phyloP scores from a whole-genome alignment of 1,140 invertebrate genomes.

The Caenorhabditis briggsae region DNA sequence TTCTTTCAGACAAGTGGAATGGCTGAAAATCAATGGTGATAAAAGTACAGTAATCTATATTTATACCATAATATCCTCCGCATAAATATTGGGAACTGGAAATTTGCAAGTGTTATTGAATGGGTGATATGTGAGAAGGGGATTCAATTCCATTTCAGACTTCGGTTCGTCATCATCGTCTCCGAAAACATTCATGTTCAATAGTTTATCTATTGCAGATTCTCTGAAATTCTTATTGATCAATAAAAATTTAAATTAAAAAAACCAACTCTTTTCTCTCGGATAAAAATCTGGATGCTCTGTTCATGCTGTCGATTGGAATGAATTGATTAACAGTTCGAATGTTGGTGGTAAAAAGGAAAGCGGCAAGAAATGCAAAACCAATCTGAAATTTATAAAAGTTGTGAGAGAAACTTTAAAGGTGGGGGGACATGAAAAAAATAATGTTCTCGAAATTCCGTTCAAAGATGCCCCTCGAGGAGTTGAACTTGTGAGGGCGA shows the following conservation, averaged over 20 bases:
- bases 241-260: too few species aligned
- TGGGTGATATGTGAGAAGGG: conserved; percentile 41
- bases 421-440: too few species aligned
- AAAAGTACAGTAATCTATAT: background rate
- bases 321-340: background rate
- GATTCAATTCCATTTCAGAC: conserved; percentile 30
- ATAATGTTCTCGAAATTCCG: too few species aligned
- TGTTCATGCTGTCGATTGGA: background rate
- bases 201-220: conserved; percentile 15
- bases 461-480: too few species aligned
- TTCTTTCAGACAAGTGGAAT: conserved; percentile 54
- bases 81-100: conserved; percentile 47
- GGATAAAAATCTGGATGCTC: background rate
- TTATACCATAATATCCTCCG: conserved; percentile 26
- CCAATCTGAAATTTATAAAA: conserved; percentile 6
- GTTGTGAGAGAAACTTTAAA: background rate
- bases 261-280: too few species aligned
- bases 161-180: conserved; percentile 14
- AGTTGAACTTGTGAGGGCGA: too few species aligned
- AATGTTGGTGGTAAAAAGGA: conserved; percentile 33
- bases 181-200: conserved; percentile 24
- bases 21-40: background rate
- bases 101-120: conserved; percentile 61
- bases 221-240: background rate
- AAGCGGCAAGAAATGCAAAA: conserved; percentile 19